phyloP scores from a whole-genome alignment of 2,888 invertebrate species.

The Lycophotia porphyrea region DNA sequence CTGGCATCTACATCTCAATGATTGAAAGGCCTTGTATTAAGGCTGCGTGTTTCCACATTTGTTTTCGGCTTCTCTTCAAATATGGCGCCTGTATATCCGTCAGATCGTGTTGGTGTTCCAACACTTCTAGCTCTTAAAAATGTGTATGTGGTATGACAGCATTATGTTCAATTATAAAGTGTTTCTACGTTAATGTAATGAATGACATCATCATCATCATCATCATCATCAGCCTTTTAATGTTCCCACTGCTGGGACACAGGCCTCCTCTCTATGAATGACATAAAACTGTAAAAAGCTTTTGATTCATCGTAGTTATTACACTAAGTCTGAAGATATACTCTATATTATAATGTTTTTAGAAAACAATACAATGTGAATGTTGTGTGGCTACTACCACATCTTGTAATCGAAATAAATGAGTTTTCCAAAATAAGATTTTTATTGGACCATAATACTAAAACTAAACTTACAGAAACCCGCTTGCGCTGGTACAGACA shows the following conservation, averaged over 20 bases:
- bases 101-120: conserved; percentile 1
- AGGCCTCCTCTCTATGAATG: too few relatives aligned
- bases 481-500: too few relatives aligned
- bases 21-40: neutral
- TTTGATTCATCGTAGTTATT: neutral
- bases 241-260: too few relatives aligned
- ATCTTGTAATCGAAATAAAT: neutral
- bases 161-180: too few relatives aligned
- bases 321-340: neutral
- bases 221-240: too few relatives aligned
- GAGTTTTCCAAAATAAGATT: neutral
- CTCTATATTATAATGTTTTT: neutral
- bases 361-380: neutral
- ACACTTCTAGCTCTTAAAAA: neutral
- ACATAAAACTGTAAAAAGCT: neutral
- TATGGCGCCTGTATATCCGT: neutral
- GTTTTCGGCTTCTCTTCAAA: neutral
- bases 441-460: neutral
- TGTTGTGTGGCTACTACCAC: neutral
- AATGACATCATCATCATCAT: too few relatives aligned
- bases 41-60: neutral
- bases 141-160: neutral
- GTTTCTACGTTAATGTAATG: too few relatives aligned
- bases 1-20: neutral
- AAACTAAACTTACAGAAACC: too few relatives aligned